These are phyloP conservation scores for Sipha maydis DNA, from an alignment of 2,888 invertebrate genomes.

Conservation along the genomic window DNA sequence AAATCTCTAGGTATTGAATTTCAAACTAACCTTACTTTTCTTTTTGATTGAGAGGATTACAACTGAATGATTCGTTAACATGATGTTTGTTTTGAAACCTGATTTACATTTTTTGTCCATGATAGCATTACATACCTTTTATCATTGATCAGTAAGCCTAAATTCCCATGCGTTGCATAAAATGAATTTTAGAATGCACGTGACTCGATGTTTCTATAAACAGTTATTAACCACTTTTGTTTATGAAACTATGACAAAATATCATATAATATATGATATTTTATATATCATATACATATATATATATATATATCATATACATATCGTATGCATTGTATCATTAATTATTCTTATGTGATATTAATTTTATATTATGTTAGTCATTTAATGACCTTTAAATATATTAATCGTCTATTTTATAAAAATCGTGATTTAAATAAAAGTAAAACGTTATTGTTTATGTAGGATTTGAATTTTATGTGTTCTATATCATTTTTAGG, in stretches of 20 bases:
- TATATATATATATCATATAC: too few relatives aligned
- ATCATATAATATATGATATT: background rate
- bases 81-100: conserved; percentile 46
- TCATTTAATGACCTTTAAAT: conserved; percentile 3
- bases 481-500: too few relatives aligned
- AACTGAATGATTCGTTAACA: conserved; percentile 35
- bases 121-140: background rate
- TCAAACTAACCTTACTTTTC: background rate
- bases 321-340: background rate
- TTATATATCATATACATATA: too few relatives aligned
- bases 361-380: background rate
- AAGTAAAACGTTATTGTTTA: too few relatives aligned
- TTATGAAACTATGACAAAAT: conserved; percentile 9
- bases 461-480: too few relatives aligned
- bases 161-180: background rate
- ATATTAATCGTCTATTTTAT: background rate
- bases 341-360: background rate
- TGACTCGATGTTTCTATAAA: background rate
- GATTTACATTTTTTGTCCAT: conserved; percentile 54
- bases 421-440: background rate
- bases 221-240: conserved; percentile 18
- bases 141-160: conserved; percentile 3
- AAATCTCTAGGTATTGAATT: conserved; percentile 25
- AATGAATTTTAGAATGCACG: background rate
- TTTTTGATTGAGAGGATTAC: conserved; percentile 51